Evolutionary conservation across 2,113 vertebrate species (phyloP), one percentile per base, ranked within the genome.

Genomic region (Australoheros scitulus): DNA sequence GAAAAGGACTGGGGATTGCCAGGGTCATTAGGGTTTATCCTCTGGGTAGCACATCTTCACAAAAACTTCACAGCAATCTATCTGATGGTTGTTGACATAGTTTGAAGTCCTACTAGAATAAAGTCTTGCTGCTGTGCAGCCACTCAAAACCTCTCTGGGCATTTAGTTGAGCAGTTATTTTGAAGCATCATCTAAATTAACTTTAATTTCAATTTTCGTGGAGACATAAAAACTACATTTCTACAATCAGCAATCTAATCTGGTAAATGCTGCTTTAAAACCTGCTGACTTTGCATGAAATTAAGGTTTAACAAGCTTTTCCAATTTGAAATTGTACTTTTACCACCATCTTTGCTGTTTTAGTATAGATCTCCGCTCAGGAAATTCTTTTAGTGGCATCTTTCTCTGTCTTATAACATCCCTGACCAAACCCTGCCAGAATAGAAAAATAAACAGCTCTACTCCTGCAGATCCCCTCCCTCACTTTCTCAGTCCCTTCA

Each of bases 191-290:
- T 50, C 24, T 52, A 70, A 70, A 70, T 70, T 6, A 13, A 52
- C 65, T 18, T 70, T 11, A 70, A 70, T 50, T 52, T 20, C 18
- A 50, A 50, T 29, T 29, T 50, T 29, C 11, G 29, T 29, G 10
- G 43, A 70, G 43, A 70, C 41, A 70, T 70, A 70, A 70, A 70
- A 70, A 20, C 22, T 70, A 70, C 64, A 70, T 50, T 50, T 47
- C 3, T 52, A 32, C 24, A 52, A 70, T 29, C 24, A 70, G 24
- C 43, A 70, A 17, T 70, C 24, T 17, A 52, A 52, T 52, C 24
- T 68, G 22, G 47, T 26, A 68, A 68, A 47, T 68, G 64, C 9
- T 29, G 65, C 43, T 50, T 50, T 11, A 50, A 50, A 29, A 50
- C 24, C 43, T 20, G 43, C 41, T 70, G 65, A 50, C 43, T 70